Conservation (phyloP, 2,797 vertebrate species). For the Crenichthys baileyi region DNA sequence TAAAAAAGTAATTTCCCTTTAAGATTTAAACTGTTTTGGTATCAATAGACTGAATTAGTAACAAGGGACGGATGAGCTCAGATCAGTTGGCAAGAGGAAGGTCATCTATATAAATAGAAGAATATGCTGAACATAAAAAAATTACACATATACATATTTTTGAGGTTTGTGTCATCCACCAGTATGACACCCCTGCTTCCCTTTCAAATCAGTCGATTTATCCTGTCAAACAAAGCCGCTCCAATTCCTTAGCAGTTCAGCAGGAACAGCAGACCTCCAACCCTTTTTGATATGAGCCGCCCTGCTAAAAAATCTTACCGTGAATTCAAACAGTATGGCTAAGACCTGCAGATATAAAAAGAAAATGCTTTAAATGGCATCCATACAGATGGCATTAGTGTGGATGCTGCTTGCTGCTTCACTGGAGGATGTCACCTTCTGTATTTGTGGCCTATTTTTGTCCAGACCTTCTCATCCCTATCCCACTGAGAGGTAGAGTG, state of each 20-base stretch:
- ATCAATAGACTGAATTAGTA: slow-evolving; percentile 37
- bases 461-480: slow-evolving; percentile 12
- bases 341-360: slow-evolving; percentile 17
- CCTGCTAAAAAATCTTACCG: slow-evolving; percentile 34
- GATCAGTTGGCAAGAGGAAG: not conserved
- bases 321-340: slow-evolving; percentile 15
- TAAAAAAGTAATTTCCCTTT: slow-evolving; percentile 11
- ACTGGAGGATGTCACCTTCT: slow-evolving; percentile 27
- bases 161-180: slow-evolving; percentile 24
- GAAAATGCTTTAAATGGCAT: slow-evolving; percentile 31
- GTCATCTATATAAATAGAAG: slow-evolving; percentile 28
- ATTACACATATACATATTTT: slow-evolving; percentile 20
- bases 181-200: slow-evolving; percentile 11
- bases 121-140: slow-evolving; percentile 24
- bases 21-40: slow-evolving; percentile 37
- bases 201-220: slow-evolving; percentile 26
- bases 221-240: slow-evolving; percentile 36
- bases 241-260: slow-evolving; percentile 32
- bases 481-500: slow-evolving; percentile 25
- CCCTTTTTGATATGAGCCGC: slow-evolving; percentile 12
- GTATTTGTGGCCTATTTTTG: slow-evolving; percentile 45
- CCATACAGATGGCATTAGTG: not conserved
- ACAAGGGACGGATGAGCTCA: slow-evolving; percentile 20
- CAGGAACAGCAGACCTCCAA: slow-evolving; percentile 23
- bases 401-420: slow-evolving; percentile 23